phyloP scores from a whole-genome alignment of 2,113 vertebrate species.

The Amblyornis subalaris region DNA sequence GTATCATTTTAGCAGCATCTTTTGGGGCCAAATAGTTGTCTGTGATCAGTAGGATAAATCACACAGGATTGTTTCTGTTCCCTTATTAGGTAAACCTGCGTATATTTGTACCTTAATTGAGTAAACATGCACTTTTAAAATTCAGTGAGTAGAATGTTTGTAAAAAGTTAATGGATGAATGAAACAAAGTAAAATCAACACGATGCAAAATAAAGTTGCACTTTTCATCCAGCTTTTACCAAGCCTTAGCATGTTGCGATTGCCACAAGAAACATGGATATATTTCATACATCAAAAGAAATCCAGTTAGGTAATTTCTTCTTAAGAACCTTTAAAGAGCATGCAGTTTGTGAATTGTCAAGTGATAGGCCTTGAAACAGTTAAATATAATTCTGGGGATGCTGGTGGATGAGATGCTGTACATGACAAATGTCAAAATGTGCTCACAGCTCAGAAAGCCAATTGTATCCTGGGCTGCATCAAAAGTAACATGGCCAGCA shows the following conservation, averaged over 20 bases:
- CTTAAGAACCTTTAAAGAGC: background rate
- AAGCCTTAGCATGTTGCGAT: background rate
- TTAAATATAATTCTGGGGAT: background rate
- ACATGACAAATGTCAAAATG: background rate
- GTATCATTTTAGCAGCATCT: background rate
- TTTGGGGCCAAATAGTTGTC: background rate
- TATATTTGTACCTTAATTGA: background rate
- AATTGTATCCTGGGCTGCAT: background rate
- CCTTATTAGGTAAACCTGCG: background rate
- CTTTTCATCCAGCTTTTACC: background rate
- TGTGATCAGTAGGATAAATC: background rate
- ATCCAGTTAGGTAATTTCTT: background rate
- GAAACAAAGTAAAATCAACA: background rate
- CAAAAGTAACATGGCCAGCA: rapidly evolving
- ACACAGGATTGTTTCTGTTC: background rate
- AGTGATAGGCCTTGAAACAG: background rate
- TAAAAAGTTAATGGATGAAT: background rate
- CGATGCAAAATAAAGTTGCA: background rate
- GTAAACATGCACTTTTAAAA: background rate
- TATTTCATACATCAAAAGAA: background rate
- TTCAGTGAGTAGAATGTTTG: background rate
- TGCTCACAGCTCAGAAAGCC: rapidly evolving
- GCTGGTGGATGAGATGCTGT: background rate
- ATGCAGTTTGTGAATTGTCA: background rate
- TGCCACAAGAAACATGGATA: background rate